Conservation (phyloP, 2,113 vertebrate genomes). For the Marmota monax region DNA sequence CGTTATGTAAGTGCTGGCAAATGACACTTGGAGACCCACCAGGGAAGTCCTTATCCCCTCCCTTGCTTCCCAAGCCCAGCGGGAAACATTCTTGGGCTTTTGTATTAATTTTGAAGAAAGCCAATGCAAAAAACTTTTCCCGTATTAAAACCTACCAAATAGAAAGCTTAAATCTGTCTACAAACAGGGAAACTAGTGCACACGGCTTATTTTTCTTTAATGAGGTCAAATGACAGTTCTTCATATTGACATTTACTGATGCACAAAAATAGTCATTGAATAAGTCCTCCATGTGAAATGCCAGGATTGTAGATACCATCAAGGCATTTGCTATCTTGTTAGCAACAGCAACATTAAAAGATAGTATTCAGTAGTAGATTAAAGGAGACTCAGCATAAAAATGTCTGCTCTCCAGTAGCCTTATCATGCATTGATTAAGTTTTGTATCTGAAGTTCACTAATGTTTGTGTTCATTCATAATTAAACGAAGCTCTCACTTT, state of each 20-base stretch:
- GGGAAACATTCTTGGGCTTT: background rate
- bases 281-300: background rate
- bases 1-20: constrained; percentile 93
- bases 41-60: background rate
- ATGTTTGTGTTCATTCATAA: constrained; percentile 7
- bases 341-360: background rate
- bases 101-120: constrained; percentile 30
- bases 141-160: background rate
- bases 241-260: constrained; percentile 7
- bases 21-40: background rate
- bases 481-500: constrained; percentile 6
- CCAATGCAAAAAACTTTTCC: background rate
- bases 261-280: background rate
- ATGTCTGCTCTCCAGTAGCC: background rate
- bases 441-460: background rate
- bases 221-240: background rate
- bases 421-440: background rate
- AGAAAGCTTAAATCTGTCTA: background rate
- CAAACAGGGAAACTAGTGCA: background rate
- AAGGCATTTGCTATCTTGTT: background rate
- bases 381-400: background rate
- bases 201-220: constrained; percentile 22
- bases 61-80: background rate
- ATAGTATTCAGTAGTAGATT: background rate
- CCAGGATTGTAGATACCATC: background rate